phyloP scores from a whole-genome alignment of 2,113 vertebrate species.

The Lates calcarifer region DNA sequence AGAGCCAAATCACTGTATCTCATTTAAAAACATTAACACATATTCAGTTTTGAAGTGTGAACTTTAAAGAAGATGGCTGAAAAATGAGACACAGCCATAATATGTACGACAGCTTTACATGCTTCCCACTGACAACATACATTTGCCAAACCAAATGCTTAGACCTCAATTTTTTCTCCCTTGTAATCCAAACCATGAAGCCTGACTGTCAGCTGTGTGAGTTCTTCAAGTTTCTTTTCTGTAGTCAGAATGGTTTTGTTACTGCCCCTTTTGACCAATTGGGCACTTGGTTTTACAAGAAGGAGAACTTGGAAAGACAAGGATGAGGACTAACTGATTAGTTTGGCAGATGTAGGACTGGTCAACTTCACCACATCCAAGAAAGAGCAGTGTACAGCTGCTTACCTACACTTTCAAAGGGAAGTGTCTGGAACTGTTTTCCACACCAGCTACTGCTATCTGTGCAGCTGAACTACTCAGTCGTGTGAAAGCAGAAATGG shows the following conservation, averaged over 20 bases:
- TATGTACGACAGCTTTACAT: neutral
- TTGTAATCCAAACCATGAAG: neutral
- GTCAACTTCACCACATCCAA: neutral
- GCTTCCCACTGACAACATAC: neutral
- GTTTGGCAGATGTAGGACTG: neutral
- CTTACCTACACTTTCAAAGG: neutral
- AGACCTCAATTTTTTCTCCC: neutral
- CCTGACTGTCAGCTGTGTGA: neutral
- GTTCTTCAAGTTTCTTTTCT: neutral
- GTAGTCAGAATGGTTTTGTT: neutral
- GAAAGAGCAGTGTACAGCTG: neutral
- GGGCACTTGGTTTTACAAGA: neutral
- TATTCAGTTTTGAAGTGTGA: neutral
- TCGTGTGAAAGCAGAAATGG: neutral
- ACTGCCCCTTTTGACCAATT: neutral
- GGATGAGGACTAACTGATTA: neutral
- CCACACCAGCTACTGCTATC: neutral
- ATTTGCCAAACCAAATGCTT: neutral
- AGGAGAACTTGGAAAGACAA: neutral
- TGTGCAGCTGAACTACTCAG: neutral
- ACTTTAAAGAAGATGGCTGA: neutral
- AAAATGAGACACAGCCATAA: neutral
- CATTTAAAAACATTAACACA: neutral
- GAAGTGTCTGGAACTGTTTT: neutral
- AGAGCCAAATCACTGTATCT: neutral